Base-by-base conservation (phyloP, 1,140 invertebrate genomes). In the Drosophila ohnishii region DNA sequence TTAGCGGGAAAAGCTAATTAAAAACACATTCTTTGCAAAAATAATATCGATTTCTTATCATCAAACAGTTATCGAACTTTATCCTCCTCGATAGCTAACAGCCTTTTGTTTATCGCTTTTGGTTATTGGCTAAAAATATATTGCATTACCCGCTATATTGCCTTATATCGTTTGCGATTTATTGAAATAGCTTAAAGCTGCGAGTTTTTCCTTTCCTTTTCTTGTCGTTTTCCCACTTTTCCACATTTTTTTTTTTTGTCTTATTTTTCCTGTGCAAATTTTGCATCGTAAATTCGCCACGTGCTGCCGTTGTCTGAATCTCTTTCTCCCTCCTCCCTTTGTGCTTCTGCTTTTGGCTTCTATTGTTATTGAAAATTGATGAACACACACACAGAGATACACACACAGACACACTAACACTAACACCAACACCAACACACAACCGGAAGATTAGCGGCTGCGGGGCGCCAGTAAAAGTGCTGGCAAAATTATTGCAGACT, bases 301-400 rank as follows among this genome's bases (percentile, higher is more conserved):
- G 64, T 80, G 65, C 57, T 59, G 55, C 71, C 58, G 75, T 80
- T 81, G 73, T 77, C 65, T 63, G 60, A 44, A 48, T 48, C 35
- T 47, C 55, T 16, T 32, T 45, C 6, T 22, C 42, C 19, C 19
- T 19, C 25, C 19, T 61, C 14, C 39, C 30, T 66, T n/a, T 45
- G 5, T 40, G 13, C n/a, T 25, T 25, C 35, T 63, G 47, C 58
- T 58, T 58, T 56, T 58, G 62, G 51, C n/a, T 77, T 56, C 78
- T 50, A 82, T 86, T 85, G 83, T 85, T 82, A 86, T 77, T 74
- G 74, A 66, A 75, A 85, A 85, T 86, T 78, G 69, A 78, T 86
- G 74, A 86, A 75, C 75, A 77, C 44, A 51, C 40, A 35, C 48
- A 44, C 51, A 19, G 8, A 2, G 8, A 30, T n/a, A 16, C 7